Evolutionary conservation across 2,113 vertebrate species (phyloP).

Genomic region (Isurus oxyrinchus): DNA sequence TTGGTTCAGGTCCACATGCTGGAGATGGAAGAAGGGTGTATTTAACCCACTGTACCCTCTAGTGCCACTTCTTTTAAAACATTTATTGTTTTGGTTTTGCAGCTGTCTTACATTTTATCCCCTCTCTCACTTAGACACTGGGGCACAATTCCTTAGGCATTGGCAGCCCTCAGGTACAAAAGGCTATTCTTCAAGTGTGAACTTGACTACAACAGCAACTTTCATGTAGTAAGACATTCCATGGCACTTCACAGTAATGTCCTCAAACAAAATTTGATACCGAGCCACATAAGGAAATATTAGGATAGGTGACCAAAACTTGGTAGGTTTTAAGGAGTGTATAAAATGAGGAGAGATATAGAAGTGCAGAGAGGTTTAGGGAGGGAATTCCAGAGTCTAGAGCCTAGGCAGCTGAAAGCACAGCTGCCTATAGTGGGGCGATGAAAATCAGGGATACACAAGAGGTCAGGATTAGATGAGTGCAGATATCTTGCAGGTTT

Average conservation of each 20-base stretch:
- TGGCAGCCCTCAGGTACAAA: background rate
- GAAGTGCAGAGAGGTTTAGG: background rate
- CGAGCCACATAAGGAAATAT: too few relatives aligned
- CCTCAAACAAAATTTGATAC: too few relatives aligned
- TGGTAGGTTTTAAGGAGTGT: background rate
- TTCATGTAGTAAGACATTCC: background rate
- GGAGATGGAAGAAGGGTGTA: too few relatives aligned
- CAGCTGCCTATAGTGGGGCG: too few relatives aligned
- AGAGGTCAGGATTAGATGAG: too few relatives aligned
- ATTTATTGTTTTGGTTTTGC: background rate
- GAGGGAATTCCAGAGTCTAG: background rate
- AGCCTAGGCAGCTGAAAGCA: too few relatives aligned
- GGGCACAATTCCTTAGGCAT: background rate
- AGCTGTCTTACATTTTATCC: background rate
- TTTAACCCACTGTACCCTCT: too few relatives aligned
- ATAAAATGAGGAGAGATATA: background rate
- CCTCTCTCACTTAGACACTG: background rate
- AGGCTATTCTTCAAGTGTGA: background rate
- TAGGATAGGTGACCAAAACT: background rate
- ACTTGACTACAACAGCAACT: background rate
- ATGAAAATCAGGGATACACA: too few relatives aligned
- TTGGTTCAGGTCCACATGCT: too few relatives aligned
- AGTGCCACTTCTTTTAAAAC: background rate
- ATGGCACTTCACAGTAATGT: background rate
- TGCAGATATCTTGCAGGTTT: too few relatives aligned